Conservation (phyloP, 2,797 vertebrate species). For the Sarcophilus harrisii region DNA sequence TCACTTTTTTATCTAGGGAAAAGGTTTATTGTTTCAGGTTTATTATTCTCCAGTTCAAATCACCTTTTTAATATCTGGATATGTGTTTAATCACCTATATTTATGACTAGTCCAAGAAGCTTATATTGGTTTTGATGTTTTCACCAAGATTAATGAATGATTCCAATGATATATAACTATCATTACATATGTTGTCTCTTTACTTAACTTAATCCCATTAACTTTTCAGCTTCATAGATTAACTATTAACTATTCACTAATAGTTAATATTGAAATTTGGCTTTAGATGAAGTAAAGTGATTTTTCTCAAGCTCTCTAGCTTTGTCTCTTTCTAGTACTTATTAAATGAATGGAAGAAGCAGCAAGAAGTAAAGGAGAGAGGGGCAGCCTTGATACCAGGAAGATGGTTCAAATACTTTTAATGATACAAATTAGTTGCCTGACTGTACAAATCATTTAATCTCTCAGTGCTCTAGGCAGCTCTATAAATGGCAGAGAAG, state of each 20-base stretch:
- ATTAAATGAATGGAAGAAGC: conserved; percentile 64
- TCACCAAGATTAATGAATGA: conserved; percentile 51
- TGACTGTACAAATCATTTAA: not conserved
- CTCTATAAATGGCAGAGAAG: not conserved
- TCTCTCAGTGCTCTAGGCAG: not conserved
- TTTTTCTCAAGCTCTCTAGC: conserved; percentile 52
- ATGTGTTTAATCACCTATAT: conserved; percentile 63
- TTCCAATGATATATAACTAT: conserved; percentile 47
- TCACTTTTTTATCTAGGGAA: not conserved
- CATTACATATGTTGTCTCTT: conserved; percentile 28
- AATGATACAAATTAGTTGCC: not conserved
- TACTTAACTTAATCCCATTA: conserved; percentile 8
- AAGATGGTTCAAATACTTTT: not conserved
- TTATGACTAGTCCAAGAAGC: conserved; percentile 59
- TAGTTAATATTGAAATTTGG: conserved; percentile 48
- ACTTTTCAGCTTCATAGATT: conserved; percentile 46
- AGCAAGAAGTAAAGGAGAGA: not conserved
- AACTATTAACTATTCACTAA: too few relatives aligned
- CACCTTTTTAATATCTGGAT: conserved; percentile 56
- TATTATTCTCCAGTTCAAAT: conserved; percentile 33
- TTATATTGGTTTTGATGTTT: conserved; percentile 40
- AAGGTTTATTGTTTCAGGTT: conserved; percentile 12
- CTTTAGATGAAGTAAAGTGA: conserved; percentile 46
- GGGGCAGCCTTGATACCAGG: not conserved
- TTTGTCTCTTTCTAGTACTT: conserved; percentile 46